Percentiles rank a stretch among this genome's conserved stretches.
Evolutionary conservation across 2,113 vertebrate species (phyloP).

Genomic region (Condylura cristata): DNA sequence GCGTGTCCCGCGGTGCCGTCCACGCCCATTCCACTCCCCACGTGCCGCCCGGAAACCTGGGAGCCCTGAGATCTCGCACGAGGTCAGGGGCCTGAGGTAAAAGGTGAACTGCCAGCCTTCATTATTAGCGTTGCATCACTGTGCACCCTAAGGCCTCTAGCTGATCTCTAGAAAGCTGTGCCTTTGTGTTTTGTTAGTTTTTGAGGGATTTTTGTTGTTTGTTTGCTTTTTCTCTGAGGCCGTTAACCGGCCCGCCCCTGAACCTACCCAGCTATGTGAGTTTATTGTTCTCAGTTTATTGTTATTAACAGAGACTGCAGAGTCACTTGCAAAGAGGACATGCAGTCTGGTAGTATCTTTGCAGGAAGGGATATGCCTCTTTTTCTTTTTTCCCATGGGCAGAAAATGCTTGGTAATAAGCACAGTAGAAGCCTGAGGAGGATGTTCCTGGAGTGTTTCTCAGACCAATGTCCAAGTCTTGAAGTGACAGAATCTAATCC

Average conservation of each 20-base stretch:
- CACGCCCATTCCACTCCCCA: no score
- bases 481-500: not conserved
- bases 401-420: accelerated
- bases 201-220: no score
- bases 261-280: not conserved
- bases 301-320: not conserved
- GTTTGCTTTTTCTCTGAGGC: no score
- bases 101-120: not conserved
- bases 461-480: not conserved
- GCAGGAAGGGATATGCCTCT: accelerated
- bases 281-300: no score
- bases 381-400: not conserved
- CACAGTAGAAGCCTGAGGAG: not conserved
- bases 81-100: not conserved
- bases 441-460: not conserved
- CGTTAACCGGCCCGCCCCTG: not conserved
- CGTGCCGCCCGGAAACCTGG: not conserved
- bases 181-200: no score
- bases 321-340: not conserved
- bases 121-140: not conserved
- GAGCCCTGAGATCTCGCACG: not conserved
- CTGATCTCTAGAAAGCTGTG: not conserved
- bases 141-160: not conserved
- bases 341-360: not conserved
- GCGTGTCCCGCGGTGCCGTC: accelerated